Percentiles rank a stretch among this genome's conserved stretches.
Evolutionary conservation across 35 echinoderm and acorn worm genomes (phyloP).

Genomic region (Anneissia japonica): DNA sequence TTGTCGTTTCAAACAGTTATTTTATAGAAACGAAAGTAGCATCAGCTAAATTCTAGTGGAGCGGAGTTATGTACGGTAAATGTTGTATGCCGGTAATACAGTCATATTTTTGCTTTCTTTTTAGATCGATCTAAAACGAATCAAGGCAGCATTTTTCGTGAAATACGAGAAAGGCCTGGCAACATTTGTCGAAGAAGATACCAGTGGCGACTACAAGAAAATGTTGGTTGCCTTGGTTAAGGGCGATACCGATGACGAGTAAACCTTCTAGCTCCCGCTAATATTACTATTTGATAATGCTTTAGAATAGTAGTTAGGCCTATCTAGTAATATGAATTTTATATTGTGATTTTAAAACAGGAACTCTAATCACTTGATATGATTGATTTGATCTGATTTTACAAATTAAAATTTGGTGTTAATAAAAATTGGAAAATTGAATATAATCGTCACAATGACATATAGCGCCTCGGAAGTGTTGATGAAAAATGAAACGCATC

Average conservation of each 20-base stretch:
- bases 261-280: too few relatives aligned
- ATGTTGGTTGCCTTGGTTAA: constrained; percentile 69
- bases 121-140: constrained; percentile 69
- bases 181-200: constrained; percentile 57
- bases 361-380: too few relatives aligned
- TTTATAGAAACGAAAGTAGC: neutral
- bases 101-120: neutral
- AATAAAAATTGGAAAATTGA: too few relatives aligned
- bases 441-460: too few relatives aligned
- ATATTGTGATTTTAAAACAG: too few relatives aligned
- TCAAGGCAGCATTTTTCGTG: constrained; percentile 67
- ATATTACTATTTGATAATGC: too few relatives aligned
- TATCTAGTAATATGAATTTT: too few relatives aligned
- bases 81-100: neutral
- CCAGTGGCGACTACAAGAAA: constrained; percentile 71
- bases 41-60: neutral
- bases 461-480: too few relatives aligned
- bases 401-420: too few relatives aligned
- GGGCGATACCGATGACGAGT: constrained; percentile 73
- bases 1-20: neutral
- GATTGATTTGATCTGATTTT: too few relatives aligned
- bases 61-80: neutral
- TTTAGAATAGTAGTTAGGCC: too few relatives aligned
- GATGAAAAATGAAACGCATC: too few relatives aligned
- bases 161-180: constrained; percentile 71